Evolutionary conservation across 2,797 vertebrate species (phyloP), one percentile per base, ranked within the genome.

Genomic region (Microctenopoma stevenorrisi): DNA sequence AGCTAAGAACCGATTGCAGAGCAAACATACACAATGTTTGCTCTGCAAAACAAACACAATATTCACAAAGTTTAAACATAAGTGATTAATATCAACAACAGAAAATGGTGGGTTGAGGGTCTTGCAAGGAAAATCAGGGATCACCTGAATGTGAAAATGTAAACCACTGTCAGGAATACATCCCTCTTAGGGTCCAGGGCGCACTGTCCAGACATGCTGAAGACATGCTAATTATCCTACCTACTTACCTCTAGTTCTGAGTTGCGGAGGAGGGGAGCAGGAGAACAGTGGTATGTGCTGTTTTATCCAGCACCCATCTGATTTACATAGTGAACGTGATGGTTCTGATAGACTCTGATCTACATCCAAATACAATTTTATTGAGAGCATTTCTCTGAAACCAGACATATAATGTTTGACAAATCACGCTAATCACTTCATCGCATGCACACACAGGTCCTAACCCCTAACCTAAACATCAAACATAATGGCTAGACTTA

Each of bases 131-230:
- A 56, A 15, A 50, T 4, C 7, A 69, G 38, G 58, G 33, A 68
- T 60, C 40, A 42, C 37, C 44, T 60, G 13, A 4, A 10, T 46
- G 38, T 73, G 61, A 77, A 33, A 49, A 69, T 18, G 37, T 9
- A 46, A 16, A 46, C 5, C 16, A 59, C 68, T 49, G 48, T 46
- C 14, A 60, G 64, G 73, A 75, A 76, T 68, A 66, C 63, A 48
- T 44, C 33, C 42, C 47, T 75, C 59, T 78, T 67, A 30, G 18
- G 40, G 61, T 48, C 73, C 38, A 78, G 62, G 56, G 68, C 22
- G 35, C 60, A 60, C 57, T 69, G 78, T 38, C 61, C 78, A 15
- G 80, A 88, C 91, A 84, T 85, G 91, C 82, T 69, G 78, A 82
- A 78, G 79, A 84, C 89, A 50, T 52, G 78, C 22, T 22, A 22